Base-by-base conservation (phyloP, 64 coral and sea anemone species). In the Montipora foliosa region DNA sequence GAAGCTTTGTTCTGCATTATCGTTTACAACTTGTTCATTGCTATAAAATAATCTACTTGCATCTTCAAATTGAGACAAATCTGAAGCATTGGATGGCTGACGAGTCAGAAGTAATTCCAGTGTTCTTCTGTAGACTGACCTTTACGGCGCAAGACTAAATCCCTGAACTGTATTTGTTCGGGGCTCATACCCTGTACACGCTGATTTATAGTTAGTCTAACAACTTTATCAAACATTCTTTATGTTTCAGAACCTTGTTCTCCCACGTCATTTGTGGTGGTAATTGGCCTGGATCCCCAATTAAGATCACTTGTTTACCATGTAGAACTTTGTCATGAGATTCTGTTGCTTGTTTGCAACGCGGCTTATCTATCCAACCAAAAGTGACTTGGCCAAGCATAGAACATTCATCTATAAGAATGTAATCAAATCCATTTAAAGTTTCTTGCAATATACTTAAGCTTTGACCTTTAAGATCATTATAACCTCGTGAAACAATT, bases 291-390 rank as follows among this genome's bases (percentile, higher is more conserved):
- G 83, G 81, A 79, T 93, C 82, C 79, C 77, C 83, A 88, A 67
- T 79, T 57, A 94, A 88, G 15, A 93, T 88, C 5, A 88, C 45
- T 8, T 77, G 14, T 20, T 69, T 46, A 68, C 83, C 15, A 69
- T 20, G 58, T 16, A 88, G 37, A 5, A 88, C 5, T 37, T 94
- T 71, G 47, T 88, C 84, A 88, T 81, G 61, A 81, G 5, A 20
- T n/a, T 74, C 74, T 11, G 74, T 76, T 44, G 84, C 92, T 74
- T 94, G 92, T 61, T 64, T 93, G 69, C 91, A 93, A 12, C 91
- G 91, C 1, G 1, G 29, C n/a, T 71, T 67, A 47, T 87, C 83
- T 10, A 87, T 76, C 85, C 85, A 87, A 20, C 83, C 83, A 67
- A 87, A 64, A 4, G 60, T 71, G 8, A 8, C 46, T 87, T 87